Evolutionary conservation across 2,888 invertebrate genomes (phyloP).

Genomic region (Teleogryllus oceanicus): DNA sequence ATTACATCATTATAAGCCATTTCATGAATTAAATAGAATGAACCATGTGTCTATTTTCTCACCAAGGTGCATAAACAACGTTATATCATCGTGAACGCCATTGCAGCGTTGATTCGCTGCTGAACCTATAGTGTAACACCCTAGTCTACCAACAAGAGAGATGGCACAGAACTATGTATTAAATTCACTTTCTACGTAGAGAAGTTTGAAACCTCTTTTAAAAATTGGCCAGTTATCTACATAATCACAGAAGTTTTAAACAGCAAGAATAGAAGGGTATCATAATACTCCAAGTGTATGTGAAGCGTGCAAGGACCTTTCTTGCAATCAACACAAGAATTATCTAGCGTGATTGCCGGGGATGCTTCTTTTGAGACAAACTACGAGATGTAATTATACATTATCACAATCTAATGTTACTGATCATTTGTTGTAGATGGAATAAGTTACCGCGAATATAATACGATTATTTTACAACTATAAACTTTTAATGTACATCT

Average conservation of each 20-base stretch:
- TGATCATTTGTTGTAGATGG: slow-evolving; percentile 18
- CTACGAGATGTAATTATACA: slow-evolving; percentile 21
- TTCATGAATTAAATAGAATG: too few species aligned
- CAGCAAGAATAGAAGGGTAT: slow-evolving; percentile 1
- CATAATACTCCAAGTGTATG: not conserved
- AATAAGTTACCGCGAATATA: slow-evolving; percentile 27
- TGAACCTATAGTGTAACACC: not conserved
- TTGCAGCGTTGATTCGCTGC: not conserved
- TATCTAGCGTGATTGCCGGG: too few species aligned
- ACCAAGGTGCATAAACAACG: too few species aligned
- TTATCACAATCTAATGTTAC: slow-evolving; percentile 23
- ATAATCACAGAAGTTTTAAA: slow-evolving; percentile 3
- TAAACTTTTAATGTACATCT: slow-evolving; percentile 11
- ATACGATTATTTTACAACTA: slow-evolving; percentile 9
- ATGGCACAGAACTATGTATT: slow-evolving; percentile 10
- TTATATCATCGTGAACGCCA: too few species aligned
- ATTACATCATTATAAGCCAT: too few species aligned
- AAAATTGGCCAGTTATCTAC: slow-evolving; percentile 6
- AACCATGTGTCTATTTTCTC: too few species aligned
- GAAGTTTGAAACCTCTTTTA: not conserved
- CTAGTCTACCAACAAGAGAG: slow-evolving; percentile 4
- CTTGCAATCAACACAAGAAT: too few species aligned
- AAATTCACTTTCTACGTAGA: not conserved
- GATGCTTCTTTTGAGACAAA: not conserved
- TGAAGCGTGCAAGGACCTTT: not conserved